Evolutionary conservation across 2,888 invertebrate genomes (phyloP).

Genomic region (Cyaniris semiargus): DNA sequence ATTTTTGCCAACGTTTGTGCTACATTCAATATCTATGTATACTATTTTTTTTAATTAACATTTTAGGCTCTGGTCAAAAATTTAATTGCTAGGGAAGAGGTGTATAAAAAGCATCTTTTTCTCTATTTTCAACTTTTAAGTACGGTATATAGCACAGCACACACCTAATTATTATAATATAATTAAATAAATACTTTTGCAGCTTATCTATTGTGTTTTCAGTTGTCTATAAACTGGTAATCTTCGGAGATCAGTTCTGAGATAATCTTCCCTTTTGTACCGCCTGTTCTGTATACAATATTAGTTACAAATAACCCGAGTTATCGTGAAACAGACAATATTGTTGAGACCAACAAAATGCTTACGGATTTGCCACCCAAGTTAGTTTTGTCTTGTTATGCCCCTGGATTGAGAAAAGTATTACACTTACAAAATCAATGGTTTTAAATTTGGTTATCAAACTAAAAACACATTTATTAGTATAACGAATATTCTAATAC

Average conservation of each 20-base stretch:
- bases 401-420: neutral
- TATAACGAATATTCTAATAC: too few relatives aligned
- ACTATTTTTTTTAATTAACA: too few relatives aligned
- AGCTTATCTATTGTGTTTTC: neutral
- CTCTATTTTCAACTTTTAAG: too few relatives aligned
- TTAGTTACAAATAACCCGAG: slow-evolving; percentile 18
- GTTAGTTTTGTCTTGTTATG: slow-evolving; percentile 2
- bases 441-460: too few relatives aligned
- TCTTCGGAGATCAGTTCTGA: neutral
- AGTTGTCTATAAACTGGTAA: slow-evolving; percentile 3
- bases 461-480: too few relatives aligned
- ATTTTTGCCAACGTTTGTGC: too few relatives aligned
- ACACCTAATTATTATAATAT: neutral
- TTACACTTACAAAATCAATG: neutral
- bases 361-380: slow-evolving; percentile 10
- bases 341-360: slow-evolving; percentile 7
- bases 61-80: too few relatives aligned
- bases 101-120: too few relatives aligned
- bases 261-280: slow-evolving; percentile 3
- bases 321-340: neutral
- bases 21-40: too few relatives aligned
- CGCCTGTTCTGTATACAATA: neutral
- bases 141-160: too few relatives aligned
- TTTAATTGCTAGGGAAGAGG: too few relatives aligned
- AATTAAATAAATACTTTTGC: neutral